A percentile compares a stretch with the other conserved stretches of the same genome.
phyloP scores from a whole-genome alignment of 2,113 vertebrate genomes.

The Guaruba guarouba region DNA sequence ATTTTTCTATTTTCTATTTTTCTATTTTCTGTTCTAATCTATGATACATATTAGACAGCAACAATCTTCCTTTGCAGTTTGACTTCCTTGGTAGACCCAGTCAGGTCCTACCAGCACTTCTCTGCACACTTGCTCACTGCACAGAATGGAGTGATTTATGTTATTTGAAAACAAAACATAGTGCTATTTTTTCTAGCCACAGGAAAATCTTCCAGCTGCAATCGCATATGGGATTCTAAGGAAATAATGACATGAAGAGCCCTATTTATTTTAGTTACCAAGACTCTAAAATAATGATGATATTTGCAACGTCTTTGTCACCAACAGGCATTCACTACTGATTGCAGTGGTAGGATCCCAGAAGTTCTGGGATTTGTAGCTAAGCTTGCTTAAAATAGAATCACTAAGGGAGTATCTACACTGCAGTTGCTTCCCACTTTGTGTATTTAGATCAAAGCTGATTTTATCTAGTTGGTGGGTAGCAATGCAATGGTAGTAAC shows the following conservation, averaged over 20 bases:
- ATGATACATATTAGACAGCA: not conserved
- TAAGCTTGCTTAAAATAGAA: constrained; percentile 34
- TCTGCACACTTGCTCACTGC: not conserved
- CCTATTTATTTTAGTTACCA: constrained; percentile 5
- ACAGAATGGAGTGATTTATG: not conserved
- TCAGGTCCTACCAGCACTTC: not conserved
- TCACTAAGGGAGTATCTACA: not conserved
- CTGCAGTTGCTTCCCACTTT: not conserved
- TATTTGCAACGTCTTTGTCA: not conserved
- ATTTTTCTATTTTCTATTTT: no score
- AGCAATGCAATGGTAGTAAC: not conserved
- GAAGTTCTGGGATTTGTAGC: not conserved
- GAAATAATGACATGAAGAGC: constrained; percentile 33
- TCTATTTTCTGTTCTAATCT: not conserved
- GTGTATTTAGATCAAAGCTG: constrained; percentile 21
- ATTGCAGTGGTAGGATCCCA: not conserved
- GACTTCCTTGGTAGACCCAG: not conserved
- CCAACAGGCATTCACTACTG: not conserved
- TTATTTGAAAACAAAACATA: constrained; percentile 24
- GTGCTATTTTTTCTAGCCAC: constrained; percentile 5
- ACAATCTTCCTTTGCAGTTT: not conserved
- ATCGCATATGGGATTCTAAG: not conserved
- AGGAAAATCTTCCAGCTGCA: constrained; percentile 38
- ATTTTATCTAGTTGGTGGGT: constrained; percentile 33
- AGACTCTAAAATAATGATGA: not conserved